These are phyloP conservation scores for Syngnathus typhle DNA, from an alignment of 2,113 vertebrate species.

Conservation along the genomic window DNA sequence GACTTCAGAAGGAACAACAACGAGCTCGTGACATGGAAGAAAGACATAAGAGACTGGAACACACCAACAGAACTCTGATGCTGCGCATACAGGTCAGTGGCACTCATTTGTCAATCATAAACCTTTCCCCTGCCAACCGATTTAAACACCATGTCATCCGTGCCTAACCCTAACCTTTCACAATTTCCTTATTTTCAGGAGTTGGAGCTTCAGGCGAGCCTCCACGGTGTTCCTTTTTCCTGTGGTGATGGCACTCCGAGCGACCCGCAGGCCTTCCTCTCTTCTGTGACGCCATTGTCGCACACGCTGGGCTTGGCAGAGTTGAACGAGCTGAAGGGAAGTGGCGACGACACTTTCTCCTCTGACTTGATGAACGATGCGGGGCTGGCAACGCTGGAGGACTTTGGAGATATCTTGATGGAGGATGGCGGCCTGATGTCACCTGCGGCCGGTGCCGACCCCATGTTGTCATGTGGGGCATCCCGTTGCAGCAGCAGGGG, in stretches of 20 bases:
- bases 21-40: conserved; percentile 81
- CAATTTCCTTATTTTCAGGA: conserved; percentile 64
- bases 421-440: conserved; percentile 75
- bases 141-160: background rate
- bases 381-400: conserved; percentile 51
- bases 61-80: conserved; percentile 79
- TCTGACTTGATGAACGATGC: conserved; percentile 62
- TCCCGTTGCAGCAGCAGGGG: conserved; percentile 80
- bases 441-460: conserved; percentile 62
- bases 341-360: conserved; percentile 57
- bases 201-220: conserved; percentile 81
- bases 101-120: background rate
- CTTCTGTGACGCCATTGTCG: conserved; percentile 30
- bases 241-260: conserved; percentile 8
- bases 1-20: conserved; percentile 89
- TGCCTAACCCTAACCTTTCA: background rate
- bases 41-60: conserved; percentile 82
- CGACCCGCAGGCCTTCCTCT: conserved; percentile 31
- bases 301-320: conserved; percentile 70
- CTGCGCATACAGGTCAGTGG: conserved; percentile 71
- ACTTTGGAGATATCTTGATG: conserved; percentile 81
- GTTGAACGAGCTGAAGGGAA: conserved; percentile 61
- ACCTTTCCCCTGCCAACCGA: background rate
- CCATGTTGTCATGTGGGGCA: conserved; percentile 77
- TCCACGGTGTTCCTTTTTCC: conserved; percentile 69